Evolutionary conservation across 2,888 invertebrate species (phyloP).

Genomic region (Atrina japonica): DNA sequence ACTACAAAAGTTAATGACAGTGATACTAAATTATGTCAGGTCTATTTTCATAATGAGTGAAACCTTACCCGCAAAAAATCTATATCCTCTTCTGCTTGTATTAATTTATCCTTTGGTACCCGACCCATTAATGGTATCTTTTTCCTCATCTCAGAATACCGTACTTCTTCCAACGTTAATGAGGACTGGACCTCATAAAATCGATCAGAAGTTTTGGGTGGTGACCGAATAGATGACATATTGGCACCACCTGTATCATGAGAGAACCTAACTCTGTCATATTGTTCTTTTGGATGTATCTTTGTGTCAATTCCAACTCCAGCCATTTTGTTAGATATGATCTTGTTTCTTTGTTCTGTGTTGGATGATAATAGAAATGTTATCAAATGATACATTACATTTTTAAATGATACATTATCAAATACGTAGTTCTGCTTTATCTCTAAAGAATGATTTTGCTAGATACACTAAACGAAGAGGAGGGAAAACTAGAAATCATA

Average conservation of each 20-base stretch:
- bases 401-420: no score
- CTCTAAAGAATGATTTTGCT: no score
- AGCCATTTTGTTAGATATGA: no score
- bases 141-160: slow-evolving; percentile 66
- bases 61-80: slow-evolving; percentile 29
- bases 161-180: slow-evolving; percentile 63
- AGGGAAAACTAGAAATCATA: no score
- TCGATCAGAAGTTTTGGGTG: slow-evolving; percentile 10
- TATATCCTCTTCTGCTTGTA: slow-evolving; percentile 16
- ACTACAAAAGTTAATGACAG: no score
- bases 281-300: slow-evolving; percentile 24
- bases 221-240: slow-evolving; percentile 3
- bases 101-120: slow-evolving; percentile 43
- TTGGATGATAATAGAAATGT: no score
- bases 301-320: slow-evolving; percentile 35
- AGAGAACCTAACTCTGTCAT: slow-evolving; percentile 9
- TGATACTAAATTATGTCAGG: no score
- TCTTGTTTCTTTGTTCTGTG: no score
- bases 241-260: slow-evolving; percentile 13
- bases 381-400: no score
- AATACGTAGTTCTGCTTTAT: no score
- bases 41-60: no score
- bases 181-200: slow-evolving; percentile 19
- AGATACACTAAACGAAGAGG: no score
- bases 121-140: slow-evolving; percentile 62